Evolutionary conservation across 2,888 invertebrate species (phyloP), one percentile per base, ranked within the genome.

Genomic region (Ctenicera cuprea): DNA sequence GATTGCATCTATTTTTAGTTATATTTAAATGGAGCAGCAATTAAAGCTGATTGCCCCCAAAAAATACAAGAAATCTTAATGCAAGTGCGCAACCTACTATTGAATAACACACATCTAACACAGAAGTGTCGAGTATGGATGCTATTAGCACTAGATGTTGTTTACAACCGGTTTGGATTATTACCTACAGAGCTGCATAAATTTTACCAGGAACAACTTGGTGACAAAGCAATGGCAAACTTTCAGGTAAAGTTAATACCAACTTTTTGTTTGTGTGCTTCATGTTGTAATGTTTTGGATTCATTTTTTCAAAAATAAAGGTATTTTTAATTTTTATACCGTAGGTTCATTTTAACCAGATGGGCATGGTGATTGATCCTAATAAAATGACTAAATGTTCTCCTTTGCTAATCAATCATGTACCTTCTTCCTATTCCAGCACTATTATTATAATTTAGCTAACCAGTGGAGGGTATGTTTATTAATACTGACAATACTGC

Each of bases 81-180:
- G 22, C 83, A 81, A 74, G 82, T 85, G 2, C 84, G 87, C 70
- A 76, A 78, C 30, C 63, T 85, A 12, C 76, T 89, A 59, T 79
- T 86, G 9, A 81, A 83, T 8, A 85, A 84, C 30, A 77, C 84
- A 61, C 81, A 83, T 65, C 73, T 87, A 12, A 81, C 85, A 67
- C 80, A 83, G 26, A 83, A 80, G 41, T 84, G 85, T 38, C 85
- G 86, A 79, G 77, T 85, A 9, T 86, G 87, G 85, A 76, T 89
- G 30, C 78, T 89, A 9, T 81, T 88, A 20, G 83, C 86, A 8
- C 75, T 89, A 38, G 89, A 89, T 76, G 78, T 88, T 20, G 80
- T 83, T 7, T 83, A 81, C 78, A 83, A 84, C 65, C 79, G 83
- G 52, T 89, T 86, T 77, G 82, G 81, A 38, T 76, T 86, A 12